Conservation (phyloP, 2,797 vertebrate genomes). For the Mormyrops boulengeri region DNA sequence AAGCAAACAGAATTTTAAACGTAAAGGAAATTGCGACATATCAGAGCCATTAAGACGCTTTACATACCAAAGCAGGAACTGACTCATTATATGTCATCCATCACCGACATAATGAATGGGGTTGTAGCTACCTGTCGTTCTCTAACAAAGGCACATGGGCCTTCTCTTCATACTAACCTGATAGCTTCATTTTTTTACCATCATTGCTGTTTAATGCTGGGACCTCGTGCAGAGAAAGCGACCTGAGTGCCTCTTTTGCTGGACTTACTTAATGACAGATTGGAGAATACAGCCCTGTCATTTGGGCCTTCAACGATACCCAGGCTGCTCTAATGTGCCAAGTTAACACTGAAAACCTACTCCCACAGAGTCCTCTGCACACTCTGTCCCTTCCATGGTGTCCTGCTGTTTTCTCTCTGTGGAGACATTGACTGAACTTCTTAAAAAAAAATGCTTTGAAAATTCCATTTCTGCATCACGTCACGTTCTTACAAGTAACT, state of each 20-base stretch:
- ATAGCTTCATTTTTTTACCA: not conserved
- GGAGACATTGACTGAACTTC: not conserved
- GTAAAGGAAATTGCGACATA: not conserved
- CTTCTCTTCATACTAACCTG: not conserved
- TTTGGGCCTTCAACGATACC: not conserved
- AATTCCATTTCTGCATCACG: not conserved
- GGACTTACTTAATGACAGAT: not conserved
- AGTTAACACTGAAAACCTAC: not conserved
- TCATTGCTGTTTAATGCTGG: not conserved
- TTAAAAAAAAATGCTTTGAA: not conserved
- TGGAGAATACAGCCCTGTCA: not conserved
- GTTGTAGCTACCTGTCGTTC: not conserved
- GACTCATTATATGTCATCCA: not conserved
- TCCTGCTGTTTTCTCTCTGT: not conserved
- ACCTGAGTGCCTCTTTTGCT: not conserved
- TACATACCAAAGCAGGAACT: slow-evolving; percentile 1
- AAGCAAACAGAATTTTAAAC: not conserved
- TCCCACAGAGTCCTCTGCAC: not conserved
- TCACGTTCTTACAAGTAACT: not conserved
- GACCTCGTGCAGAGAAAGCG: not conserved
- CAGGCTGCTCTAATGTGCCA: not conserved
- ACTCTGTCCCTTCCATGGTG: not conserved
- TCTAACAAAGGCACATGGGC: not conserved
- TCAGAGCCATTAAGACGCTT: not conserved
- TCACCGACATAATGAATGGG: not conserved